These are phyloP conservation scores for Rotaria macrura DNA, from an alignment of 2,888 invertebrate species.

Conservation along the genomic window DNA sequence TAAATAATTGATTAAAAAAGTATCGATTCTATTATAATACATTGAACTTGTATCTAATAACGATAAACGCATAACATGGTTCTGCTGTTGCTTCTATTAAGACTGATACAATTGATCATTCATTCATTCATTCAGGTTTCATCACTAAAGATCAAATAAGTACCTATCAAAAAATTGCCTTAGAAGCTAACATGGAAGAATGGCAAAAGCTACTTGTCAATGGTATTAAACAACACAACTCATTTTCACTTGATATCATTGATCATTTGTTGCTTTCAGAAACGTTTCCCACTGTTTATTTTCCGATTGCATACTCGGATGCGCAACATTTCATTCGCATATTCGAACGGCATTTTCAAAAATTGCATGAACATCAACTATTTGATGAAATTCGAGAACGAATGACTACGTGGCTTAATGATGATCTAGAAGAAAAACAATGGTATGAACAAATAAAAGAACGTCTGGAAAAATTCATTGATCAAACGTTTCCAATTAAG, in stretches of 20 bases:
- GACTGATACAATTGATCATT: too few relatives aligned
- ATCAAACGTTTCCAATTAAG: slow-evolving; percentile 36
- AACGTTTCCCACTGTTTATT: slow-evolving; percentile 39
- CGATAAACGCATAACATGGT: too few relatives aligned
- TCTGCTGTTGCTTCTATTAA: too few relatives aligned
- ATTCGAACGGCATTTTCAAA: slow-evolving; percentile 7
- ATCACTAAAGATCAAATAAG: slow-evolving; percentile 37
- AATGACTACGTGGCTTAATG: slow-evolving; percentile 36
- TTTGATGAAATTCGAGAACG: slow-evolving; percentile 34
- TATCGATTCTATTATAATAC: too few relatives aligned
- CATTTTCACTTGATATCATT: too few relatives aligned
- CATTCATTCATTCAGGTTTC: slow-evolving; percentile 36
- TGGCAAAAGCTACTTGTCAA: slow-evolving; percentile 39
- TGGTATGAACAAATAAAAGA: slow-evolving; percentile 8
- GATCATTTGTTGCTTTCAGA: neutral
- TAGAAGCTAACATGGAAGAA: slow-evolving; percentile 40
- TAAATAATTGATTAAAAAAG: too few relatives aligned
- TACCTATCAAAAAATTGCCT: slow-evolving; percentile 38
- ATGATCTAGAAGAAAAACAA: slow-evolving; percentile 35
- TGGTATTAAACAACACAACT: neutral
- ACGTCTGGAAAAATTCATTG: neutral
- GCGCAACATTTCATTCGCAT: slow-evolving; percentile 36
- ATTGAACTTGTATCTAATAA: too few relatives aligned
- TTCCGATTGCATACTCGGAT: slow-evolving; percentile 38
- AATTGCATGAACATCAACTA: slow-evolving; percentile 7